Conservation (phyloP, 2,797 vertebrate species). For the Danio tinwini region DNA sequence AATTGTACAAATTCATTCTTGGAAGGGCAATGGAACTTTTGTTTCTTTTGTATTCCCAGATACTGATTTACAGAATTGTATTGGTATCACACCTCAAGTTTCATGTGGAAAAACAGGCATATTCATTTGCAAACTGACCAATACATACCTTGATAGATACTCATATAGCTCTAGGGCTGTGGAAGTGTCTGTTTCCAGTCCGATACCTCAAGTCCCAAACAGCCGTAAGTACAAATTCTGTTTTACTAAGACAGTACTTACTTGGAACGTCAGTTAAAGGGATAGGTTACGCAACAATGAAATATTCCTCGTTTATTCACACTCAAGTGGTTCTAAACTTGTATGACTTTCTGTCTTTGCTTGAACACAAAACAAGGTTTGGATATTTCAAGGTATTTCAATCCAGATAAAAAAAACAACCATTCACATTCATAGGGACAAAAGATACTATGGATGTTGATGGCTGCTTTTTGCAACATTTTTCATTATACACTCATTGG, state of each 20-base stretch:
- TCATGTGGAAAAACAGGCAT: background rate
- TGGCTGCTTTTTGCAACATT: too few species aligned
- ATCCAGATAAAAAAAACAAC: too few species aligned
- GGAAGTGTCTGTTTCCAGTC: background rate
- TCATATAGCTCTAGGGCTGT: conserved; percentile 1
- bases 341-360: too few species aligned
- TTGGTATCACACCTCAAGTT: background rate
- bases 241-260: background rate
- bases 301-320: too few species aligned
- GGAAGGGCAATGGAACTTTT: background rate
- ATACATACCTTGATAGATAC: background rate
- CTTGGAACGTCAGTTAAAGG: too few species aligned
- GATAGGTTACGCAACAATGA: too few species aligned
- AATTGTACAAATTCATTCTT: background rate
- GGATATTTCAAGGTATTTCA: too few species aligned
- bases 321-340: too few species aligned
- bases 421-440: too few species aligned
- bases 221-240: background rate
- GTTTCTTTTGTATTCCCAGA: conserved; percentile 7
- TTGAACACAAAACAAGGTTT: too few species aligned
- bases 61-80: background rate
- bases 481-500: too few species aligned
- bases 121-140: conserved; percentile 8
- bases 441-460: too few species aligned
- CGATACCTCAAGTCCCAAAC: background rate